Percentiles rank a stretch among this genome's conserved stretches.
Evolutionary conservation across 2,113 vertebrate species (phyloP).

Genomic region (Anhinga anhinga): DNA sequence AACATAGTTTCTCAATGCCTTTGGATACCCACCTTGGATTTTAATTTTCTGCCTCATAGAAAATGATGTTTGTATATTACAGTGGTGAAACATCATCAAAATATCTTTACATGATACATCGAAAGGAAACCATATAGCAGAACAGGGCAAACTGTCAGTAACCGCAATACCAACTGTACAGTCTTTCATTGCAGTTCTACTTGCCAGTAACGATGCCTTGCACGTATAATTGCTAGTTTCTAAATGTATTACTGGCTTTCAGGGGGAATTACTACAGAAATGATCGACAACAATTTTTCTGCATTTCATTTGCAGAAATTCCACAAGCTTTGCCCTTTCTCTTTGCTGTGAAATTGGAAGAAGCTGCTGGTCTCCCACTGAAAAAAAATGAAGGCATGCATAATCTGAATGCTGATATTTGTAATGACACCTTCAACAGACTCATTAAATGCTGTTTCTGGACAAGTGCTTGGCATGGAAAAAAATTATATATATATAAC

Average conservation of each 20-base stretch:
- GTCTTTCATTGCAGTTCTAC: slow-evolving; percentile 20
- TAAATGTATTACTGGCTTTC: slow-evolving; percentile 28
- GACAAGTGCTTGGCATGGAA: background rate
- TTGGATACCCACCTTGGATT: slow-evolving; percentile 54
- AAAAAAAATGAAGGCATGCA: background rate
- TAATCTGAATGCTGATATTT: background rate
- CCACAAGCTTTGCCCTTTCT: background rate
- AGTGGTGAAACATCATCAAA: slow-evolving; percentile 28
- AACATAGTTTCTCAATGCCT: slow-evolving; percentile 43
- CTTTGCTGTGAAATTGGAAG: background rate
- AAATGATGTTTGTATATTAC: slow-evolving; percentile 37
- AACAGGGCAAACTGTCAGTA: slow-evolving; percentile 22
- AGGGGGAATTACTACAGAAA: slow-evolving; percentile 17
- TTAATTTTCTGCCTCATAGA: slow-evolving; percentile 53
- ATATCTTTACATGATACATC: background rate
- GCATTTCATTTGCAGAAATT: background rate
- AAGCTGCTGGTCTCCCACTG: background rate
- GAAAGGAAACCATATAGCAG: slow-evolving; percentile 37
- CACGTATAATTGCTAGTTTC: background rate
- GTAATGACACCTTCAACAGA: background rate
- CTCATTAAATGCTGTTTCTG: background rate
- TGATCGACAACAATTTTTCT: background rate
- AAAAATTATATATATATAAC: background rate
- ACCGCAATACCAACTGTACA: slow-evolving; percentile 3
- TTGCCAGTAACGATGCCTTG: slow-evolving; percentile 1